phyloP scores from a whole-genome alignment of 2,888 invertebrate genomes.

The Muschampia plurimacula region DNA sequence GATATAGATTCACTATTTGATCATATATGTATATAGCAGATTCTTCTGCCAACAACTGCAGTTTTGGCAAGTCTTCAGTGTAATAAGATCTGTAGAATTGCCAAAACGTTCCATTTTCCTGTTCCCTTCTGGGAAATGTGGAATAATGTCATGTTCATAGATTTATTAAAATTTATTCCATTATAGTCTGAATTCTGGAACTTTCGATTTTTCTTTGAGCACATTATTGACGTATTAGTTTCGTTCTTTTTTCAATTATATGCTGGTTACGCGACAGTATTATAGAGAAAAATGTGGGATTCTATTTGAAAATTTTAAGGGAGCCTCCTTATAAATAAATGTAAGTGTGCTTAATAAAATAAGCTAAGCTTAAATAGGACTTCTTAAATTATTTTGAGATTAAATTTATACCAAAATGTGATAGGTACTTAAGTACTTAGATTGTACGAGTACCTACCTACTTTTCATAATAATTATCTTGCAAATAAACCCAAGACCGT shows the following conservation, averaged over 20 bases:
- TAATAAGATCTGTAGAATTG: neutral
- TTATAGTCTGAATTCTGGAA: conserved; percentile 2
- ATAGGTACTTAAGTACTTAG: too few relatives aligned
- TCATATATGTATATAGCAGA: too few relatives aligned
- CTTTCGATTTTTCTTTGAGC: neutral
- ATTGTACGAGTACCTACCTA: too few relatives aligned
- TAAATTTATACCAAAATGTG: too few relatives aligned
- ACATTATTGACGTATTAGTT: neutral
- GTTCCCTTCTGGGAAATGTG: neutral
- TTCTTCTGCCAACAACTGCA: neutral
- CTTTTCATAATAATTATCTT: too few relatives aligned
- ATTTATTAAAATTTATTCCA: conserved; percentile 36
- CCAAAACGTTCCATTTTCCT: neutral
- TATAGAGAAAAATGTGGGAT: neutral
- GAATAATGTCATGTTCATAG: neutral
- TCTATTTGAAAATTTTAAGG: too few relatives aligned
- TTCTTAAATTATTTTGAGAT: too few relatives aligned
- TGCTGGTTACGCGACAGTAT: neutral
- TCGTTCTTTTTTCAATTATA: neutral
- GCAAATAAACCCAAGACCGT: too few relatives aligned
- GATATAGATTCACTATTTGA: too few relatives aligned
- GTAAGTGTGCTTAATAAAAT: too few relatives aligned
- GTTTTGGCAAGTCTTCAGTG: neutral
- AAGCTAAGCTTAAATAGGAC: too few relatives aligned
- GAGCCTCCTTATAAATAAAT: too few relatives aligned